phyloP scores from a whole-genome alignment of 2,888 invertebrate species.

The Nomada ferruginata region DNA sequence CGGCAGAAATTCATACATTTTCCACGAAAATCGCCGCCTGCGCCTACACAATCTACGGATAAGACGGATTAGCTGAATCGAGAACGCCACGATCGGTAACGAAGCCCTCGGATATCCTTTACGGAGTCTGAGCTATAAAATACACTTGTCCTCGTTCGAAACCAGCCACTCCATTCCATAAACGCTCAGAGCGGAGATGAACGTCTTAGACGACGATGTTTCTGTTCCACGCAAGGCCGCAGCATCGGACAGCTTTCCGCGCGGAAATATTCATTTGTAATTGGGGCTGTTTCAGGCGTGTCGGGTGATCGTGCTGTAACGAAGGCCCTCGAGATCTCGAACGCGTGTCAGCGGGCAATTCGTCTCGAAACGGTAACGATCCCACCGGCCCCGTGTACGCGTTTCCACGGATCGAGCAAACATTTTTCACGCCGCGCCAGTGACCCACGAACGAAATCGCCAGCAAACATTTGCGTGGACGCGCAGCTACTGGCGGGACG shows the following conservation, averaged over 20 bases:
- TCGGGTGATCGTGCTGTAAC: not conserved
- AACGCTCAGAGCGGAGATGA: conserved; percentile 17
- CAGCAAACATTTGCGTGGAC: conserved; percentile 27
- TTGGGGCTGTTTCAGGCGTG: conserved; percentile 10
- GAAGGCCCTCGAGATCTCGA: not conserved
- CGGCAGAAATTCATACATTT: not conserved
- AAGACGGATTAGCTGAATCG: not conserved
- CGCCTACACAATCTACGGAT: not conserved
- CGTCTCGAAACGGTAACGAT: not conserved
- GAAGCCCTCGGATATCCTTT: conserved; percentile 2
- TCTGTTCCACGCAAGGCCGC: not conserved
- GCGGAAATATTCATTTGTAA: conserved; percentile 31
- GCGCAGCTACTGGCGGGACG: not conserved
- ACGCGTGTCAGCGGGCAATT: conserved; percentile 6
- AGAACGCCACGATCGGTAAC: not conserved
- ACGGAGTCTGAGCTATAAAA: conserved; percentile 19
- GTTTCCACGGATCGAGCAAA: not conserved
- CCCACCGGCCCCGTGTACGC: not conserved
- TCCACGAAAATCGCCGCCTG: not conserved
- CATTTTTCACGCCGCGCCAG: not conserved
- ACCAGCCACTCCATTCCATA: conserved; percentile 26
- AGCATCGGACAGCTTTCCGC: conserved; percentile 3
- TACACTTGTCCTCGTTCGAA: conserved; percentile 53
- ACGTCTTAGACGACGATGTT: conserved; percentile 5
- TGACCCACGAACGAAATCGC: conserved; percentile 3